A percentile compares a stretch with the other conserved stretches of the same genome.
Evolutionary conservation across 2,113 vertebrate genomes (phyloP).

Genomic region (Chitala chitala): DNA sequence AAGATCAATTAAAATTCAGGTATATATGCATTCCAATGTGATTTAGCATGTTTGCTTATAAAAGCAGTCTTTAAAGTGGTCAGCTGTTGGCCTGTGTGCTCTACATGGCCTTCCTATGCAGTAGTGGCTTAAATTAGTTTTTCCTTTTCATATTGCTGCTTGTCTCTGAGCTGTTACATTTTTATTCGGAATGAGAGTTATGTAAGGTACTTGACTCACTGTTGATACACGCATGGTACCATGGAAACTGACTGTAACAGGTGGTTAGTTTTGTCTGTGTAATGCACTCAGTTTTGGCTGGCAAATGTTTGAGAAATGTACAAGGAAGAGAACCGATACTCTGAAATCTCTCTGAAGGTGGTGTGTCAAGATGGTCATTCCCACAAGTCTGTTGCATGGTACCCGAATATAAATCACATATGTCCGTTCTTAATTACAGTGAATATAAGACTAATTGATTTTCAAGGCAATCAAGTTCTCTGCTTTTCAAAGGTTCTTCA

Average conservation of each 20-base stretch:
- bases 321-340: not conserved
- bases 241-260: conserved; percentile 10
- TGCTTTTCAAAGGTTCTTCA: too few species aligned
- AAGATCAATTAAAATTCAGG: not conserved
- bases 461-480: not conserved
- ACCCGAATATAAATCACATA: not conserved
- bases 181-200: conserved; percentile 12
- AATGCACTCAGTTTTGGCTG: conserved; percentile 4
- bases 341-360: not conserved
- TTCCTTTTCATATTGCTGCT: not conserved
- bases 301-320: conserved; percentile 5
- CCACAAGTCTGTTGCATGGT: not conserved
- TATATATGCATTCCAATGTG: not conserved
- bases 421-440: not conserved
- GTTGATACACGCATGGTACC: conserved; percentile 4
- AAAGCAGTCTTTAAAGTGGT: not conserved
- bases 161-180: conserved; percentile 7
- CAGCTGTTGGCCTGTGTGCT: not conserved
- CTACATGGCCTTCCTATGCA: not conserved
- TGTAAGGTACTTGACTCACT: conserved; percentile 11
- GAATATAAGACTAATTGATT: not conserved
- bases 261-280: not conserved
- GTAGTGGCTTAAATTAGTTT: not conserved
- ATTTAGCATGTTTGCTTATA: conserved; percentile 1
- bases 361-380: not conserved